These are phyloP conservation scores for Patella pellucida DNA, from an alignment of 2,888 invertebrate species.

Conservation along the genomic window DNA sequence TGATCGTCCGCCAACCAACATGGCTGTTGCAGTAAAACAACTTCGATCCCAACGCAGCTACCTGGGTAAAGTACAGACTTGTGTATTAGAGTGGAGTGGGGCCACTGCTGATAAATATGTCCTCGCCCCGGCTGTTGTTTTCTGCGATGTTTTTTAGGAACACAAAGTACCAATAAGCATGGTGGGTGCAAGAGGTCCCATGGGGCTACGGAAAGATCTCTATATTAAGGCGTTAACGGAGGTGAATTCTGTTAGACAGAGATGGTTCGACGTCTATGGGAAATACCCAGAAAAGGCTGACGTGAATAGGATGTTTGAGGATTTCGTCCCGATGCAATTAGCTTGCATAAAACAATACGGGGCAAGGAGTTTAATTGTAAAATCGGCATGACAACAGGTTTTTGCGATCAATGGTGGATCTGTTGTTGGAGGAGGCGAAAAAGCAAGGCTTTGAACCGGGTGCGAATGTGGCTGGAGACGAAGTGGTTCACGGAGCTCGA, in stretches of 20 bases:
- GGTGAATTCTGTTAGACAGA: slow-evolving; percentile 52
- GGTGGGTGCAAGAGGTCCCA: slow-evolving; percentile 69
- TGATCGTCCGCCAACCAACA: neutral
- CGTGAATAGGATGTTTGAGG: slow-evolving; percentile 67
- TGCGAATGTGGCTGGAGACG: slow-evolving; percentile 68
- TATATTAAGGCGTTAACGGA: slow-evolving; percentile 65
- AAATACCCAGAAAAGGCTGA: slow-evolving; percentile 60
- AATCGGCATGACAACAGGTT: slow-evolving; percentile 69
- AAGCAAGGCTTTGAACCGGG: slow-evolving; percentile 69
- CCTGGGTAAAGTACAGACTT: slow-evolving; percentile 59
- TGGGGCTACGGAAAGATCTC: slow-evolving; percentile 70
- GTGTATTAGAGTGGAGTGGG: slow-evolving; percentile 68
- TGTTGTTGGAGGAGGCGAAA: slow-evolving; percentile 60
- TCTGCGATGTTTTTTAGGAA: slow-evolving; percentile 62
- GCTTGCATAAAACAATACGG: slow-evolving; percentile 55
- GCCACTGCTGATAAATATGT: slow-evolving; percentile 71
- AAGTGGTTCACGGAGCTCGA: slow-evolving; percentile 66
- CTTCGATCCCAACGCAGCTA: slow-evolving; percentile 50
- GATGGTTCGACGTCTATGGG: slow-evolving; percentile 64
- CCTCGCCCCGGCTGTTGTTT: slow-evolving; percentile 68
- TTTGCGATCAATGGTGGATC: slow-evolving; percentile 63
- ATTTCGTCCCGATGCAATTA: slow-evolving; percentile 68
- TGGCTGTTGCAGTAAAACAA: slow-evolving; percentile 21
- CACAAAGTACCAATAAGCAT: slow-evolving; percentile 59
- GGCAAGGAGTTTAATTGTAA: slow-evolving; percentile 53